phyloP scores from a whole-genome alignment of 1,140 invertebrate genomes.

The Calliopsis andreniformis region DNA sequence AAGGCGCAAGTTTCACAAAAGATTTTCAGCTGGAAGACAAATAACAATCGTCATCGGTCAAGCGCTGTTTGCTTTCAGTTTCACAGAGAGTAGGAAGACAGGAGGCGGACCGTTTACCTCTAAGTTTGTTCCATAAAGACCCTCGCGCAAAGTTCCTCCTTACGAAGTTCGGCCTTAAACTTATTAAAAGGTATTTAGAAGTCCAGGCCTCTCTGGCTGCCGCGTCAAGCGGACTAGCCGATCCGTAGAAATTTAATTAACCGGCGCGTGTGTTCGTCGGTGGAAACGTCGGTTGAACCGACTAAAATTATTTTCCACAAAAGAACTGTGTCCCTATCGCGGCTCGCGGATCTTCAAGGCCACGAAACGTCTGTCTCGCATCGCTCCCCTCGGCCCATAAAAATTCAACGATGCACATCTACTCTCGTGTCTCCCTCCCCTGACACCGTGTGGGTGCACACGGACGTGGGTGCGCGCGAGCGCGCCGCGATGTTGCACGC shows the following conservation, averaged over 20 bases:
- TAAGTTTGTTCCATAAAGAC: background rate
- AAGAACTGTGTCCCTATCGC: constrained; percentile 52
- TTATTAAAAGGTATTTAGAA: constrained; percentile 33
- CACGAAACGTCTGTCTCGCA: constrained; percentile 54
- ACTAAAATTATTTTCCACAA: constrained; percentile 53
- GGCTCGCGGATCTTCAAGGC: constrained; percentile 49
- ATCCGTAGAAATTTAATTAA: constrained; percentile 48
- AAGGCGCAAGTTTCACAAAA: background rate
- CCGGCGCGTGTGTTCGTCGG: background rate
- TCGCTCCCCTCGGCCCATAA: constrained; percentile 53
- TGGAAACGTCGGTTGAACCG: constrained; percentile 39
- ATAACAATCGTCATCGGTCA: constrained; percentile 8
- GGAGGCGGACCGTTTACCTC: background rate
- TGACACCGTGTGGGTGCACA: too few relatives aligned
- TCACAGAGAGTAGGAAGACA: background rate
- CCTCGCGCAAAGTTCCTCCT: background rate
- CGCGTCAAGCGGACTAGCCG: constrained; percentile 18
- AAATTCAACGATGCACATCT: constrained; percentile 55
- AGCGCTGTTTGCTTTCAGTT: constrained; percentile 19
- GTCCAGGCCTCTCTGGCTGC: constrained; percentile 1
- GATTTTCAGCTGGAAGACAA: background rate
- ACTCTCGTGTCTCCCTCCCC: constrained; percentile 34
- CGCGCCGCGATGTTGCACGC: background rate
- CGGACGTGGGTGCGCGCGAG: background rate
- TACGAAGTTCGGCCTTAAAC: constrained; percentile 4